These are phyloP conservation scores for Dolichotis patagonum DNA, from an alignment of 2,113 vertebrate genomes.

Conservation along the genomic window DNA sequence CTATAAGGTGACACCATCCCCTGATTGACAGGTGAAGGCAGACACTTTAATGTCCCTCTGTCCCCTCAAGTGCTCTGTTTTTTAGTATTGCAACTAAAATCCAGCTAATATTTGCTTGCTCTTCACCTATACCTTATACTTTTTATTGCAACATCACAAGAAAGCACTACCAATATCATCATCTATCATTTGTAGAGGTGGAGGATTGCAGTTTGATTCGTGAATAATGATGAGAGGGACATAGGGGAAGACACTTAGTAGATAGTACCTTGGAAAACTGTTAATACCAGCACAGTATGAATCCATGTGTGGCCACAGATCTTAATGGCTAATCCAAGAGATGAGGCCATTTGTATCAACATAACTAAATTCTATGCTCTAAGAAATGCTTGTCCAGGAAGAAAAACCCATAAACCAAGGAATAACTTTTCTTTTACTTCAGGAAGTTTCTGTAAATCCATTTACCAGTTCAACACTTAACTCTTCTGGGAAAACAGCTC, in stretches of 20 bases:
- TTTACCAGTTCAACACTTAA: not conserved
- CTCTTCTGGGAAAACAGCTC: not conserved
- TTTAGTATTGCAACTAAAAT: not conserved
- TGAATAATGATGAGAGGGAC: no score
- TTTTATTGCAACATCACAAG: not conserved
- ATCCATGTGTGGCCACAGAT: not conserved
- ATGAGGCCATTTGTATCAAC: not conserved
- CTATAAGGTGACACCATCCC: no score
- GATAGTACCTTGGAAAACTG: not conserved
- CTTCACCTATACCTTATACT: not conserved
- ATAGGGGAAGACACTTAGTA: not conserved
- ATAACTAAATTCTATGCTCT: not conserved
- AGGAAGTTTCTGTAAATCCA: not conserved
- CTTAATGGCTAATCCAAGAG: not conserved
- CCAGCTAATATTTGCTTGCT: not conserved
- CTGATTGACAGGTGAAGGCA: not conserved
- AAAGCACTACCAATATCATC: not conserved
- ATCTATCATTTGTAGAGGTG: not conserved
- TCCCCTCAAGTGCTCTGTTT: not conserved
- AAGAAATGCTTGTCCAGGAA: not conserved
- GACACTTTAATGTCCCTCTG: fast-evolving
- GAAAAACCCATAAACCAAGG: not conserved
- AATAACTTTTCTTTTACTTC: not conserved
- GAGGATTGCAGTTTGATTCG: not conserved
- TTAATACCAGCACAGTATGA: no score